Percentiles rank a stretch among this genome's conserved stretches.
These are phyloP conservation scores for Drosophila testacea DNA, from an alignment of 2,888 invertebrate species.

Conservation along the genomic window DNA sequence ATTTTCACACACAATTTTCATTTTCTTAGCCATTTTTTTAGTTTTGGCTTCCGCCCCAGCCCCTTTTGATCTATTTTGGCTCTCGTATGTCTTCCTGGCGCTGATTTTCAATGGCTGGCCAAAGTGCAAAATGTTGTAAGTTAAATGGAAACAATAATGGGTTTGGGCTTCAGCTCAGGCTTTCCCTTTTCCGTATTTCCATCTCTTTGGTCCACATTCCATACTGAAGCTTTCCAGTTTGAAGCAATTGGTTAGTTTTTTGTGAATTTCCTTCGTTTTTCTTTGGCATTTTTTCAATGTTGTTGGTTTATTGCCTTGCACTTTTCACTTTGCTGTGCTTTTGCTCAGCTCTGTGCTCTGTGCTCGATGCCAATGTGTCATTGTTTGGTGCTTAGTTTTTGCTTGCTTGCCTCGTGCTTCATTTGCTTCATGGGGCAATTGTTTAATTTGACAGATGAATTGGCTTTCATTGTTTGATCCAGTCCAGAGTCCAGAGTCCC, in stretches of 20 bases:
- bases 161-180: constrained; percentile 45
- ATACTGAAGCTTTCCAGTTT: constrained; percentile 12
- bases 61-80: constrained; percentile 58
- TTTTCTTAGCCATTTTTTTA: constrained; percentile 44
- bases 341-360: constrained; percentile 1
- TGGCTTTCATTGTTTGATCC: constrained; percentile 53
- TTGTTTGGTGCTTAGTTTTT: constrained; percentile 59
- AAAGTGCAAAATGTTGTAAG: constrained; percentile 84
- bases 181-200: background rate
- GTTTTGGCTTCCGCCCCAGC: constrained; percentile 2
- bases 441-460: constrained; percentile 75
- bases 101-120: constrained; percentile 59
- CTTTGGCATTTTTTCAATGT: constrained; percentile 30
- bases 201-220: constrained; percentile 20
- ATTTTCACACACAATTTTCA: constrained; percentile 70
- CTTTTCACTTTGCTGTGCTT: constrained; percentile 46
- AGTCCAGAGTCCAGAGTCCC: background rate
- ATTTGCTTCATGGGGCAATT: constrained; percentile 52
- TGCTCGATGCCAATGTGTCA: constrained; percentile 55
- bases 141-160: constrained; percentile 83
- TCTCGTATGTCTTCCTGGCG: constrained; percentile 43
- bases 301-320: constrained; percentile 69
- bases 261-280: constrained; percentile 36
- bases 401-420: constrained; percentile 33
- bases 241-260: constrained; percentile 40